Base-by-base conservation (phyloP, 2,113 vertebrate genomes). In the Heterotilapia buettikoferi region DNA sequence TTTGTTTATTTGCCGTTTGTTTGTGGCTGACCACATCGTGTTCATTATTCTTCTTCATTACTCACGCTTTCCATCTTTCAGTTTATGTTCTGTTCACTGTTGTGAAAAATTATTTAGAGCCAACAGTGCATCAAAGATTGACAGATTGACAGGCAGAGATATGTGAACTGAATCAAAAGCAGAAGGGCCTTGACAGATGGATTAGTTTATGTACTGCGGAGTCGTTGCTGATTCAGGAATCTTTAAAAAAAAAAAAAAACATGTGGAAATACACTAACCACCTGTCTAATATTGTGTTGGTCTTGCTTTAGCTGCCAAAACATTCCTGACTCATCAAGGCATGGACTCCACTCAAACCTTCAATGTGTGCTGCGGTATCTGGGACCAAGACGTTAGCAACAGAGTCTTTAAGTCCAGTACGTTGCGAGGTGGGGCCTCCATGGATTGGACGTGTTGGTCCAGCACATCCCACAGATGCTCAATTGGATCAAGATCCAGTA, bases 111-210 rank as follows among this genome's bases (percentile, higher is more conserved):
- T 82, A 80, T 86, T 81, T 31, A 3, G n/a, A 84, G 87, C 47
- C 83, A 86, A 45, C 85, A 26, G 86, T 83, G 86, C 87, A 82
- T 92, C 84, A 91, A 79, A 71, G 85, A 91, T 54, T 84, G 89
- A 91, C 59, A 68, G 84, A 91, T 53, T 83, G 90, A 90, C 61
- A 63, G 86, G 80, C 80, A 9, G 5, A 61, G 54, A 81, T 43
- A 79, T 85, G 89, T 86, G 86, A 80, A 82, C 78, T 63, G 86
- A 93, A 89, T 92, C 50, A 86, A 80, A 91, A 88, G 53, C 82
- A 91, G 84, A 57, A 71, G 40, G 79, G 71, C 80, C 45, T 3
- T 56, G 85, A 85, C 24, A 21, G 84, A 82, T 31, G 76, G 84
- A 86, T 90, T 89, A 26, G 71, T 61, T 18, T 57, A 56, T 56